Base-by-base conservation (phyloP, 2,888 invertebrate genomes). In the Dryobotodes eremita region DNA sequence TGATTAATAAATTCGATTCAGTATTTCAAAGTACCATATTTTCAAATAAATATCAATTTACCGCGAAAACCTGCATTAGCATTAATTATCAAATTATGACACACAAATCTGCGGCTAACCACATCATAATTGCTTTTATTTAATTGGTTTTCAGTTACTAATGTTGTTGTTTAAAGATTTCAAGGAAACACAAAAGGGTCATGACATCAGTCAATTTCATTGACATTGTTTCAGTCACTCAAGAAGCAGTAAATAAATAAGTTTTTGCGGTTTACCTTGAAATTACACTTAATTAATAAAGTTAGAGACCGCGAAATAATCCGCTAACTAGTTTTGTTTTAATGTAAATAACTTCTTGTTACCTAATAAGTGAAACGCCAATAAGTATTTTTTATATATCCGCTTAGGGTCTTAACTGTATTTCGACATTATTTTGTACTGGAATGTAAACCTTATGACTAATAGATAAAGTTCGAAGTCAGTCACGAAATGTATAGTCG, bases 101-200 rank as follows among this genome's bases (percentile, higher is more conserved):
- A 26, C 59, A 71, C 50, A 68, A 69, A 64, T 53, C 26, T 75
- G 82, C 69, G 75, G 85, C 55, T 36, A 61, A 71, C 79, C 75
- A 59, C 72, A 64, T 23, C n/a, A 70, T 71, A 65, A 81, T 61
- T 42, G 62, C 23, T 61, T 61, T 81, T 59, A 77, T 85, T 69
- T 59, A 69, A 57, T 79, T 8, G 23, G 23, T 78, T 82, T 75
- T 50, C n/a, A 65, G 42, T 68, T 23, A 77, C 31, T 65, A 71
- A 64, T 77, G 59, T 64, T 83, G 48, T 84, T 81, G 66, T 84
- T 83, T 74, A 74, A 31, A 75, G 20, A 69, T 53, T 78, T 84
- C 83, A 81, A 85, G 55, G 83, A 85, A 84, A 81, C 65, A 2
- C 0, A 73, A 85, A 74, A 48, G 48, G 72, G 82, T 59, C 81